A percentile compares a stretch with the other conserved stretches of the same genome.
phyloP scores from a whole-genome alignment of 1,140 invertebrate genomes.

The Lordiphosa collinella region DNA sequence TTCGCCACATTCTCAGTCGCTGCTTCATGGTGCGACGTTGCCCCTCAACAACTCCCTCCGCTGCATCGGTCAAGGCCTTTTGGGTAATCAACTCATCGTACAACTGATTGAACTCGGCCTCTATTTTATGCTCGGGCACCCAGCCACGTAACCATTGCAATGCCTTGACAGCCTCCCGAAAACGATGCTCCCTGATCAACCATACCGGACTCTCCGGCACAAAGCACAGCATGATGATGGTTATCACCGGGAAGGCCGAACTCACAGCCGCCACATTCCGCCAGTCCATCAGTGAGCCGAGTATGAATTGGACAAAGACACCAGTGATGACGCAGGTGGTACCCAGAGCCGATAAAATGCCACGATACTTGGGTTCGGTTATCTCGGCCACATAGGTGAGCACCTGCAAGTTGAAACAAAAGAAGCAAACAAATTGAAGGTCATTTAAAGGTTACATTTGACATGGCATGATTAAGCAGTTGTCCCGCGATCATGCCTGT shows the following conservation, averaged over 20 bases:
- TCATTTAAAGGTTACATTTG: slow-evolving; percentile 1
- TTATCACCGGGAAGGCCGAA: slow-evolving; percentile 84
- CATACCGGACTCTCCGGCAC: slow-evolving; percentile 90
- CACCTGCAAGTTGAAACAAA: slow-evolving; percentile 80
- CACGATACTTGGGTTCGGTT: slow-evolving; percentile 87
- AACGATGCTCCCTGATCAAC: slow-evolving; percentile 83
- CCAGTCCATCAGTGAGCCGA: slow-evolving; percentile 86
- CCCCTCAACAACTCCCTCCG: slow-evolving; percentile 24
- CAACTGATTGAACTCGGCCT: slow-evolving; percentile 82
- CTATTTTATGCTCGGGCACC: slow-evolving; percentile 81
- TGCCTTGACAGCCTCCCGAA: slow-evolving; percentile 82
- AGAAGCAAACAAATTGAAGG: slow-evolving; percentile 11
- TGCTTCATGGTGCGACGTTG: slow-evolving; percentile 24
- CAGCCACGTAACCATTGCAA: slow-evolving; percentile 86
- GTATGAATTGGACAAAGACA: slow-evolving; percentile 85
- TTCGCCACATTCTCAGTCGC: slow-evolving; percentile 63
- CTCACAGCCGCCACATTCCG: slow-evolving; percentile 85
- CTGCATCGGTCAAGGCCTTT: slow-evolving; percentile 57
- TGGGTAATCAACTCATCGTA: slow-evolving; percentile 79
- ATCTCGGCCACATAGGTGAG: slow-evolving; percentile 90
- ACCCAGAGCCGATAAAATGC: slow-evolving; percentile 86
- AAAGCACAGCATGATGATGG: slow-evolving; percentile 84
- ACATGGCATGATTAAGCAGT: background rate
- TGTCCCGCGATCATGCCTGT: too few species aligned
- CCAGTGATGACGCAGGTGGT: slow-evolving; percentile 87